Evolutionary conservation across 2,113 vertebrate species (phyloP).

Genomic region (Anhinga anhinga): DNA sequence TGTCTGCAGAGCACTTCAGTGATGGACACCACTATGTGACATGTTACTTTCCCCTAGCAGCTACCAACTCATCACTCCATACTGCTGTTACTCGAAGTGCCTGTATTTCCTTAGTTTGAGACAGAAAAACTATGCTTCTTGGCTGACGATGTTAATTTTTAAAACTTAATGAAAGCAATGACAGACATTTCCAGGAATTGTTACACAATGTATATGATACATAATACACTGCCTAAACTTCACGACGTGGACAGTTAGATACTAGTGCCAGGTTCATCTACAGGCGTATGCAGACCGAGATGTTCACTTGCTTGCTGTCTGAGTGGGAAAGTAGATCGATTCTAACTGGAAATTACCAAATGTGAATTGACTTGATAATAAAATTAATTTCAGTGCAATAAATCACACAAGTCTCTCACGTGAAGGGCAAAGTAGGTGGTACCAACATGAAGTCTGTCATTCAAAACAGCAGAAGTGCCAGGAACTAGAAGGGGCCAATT

Average conservation of each 20-base stretch:
- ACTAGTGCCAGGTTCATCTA: neutral
- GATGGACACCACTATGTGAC: neutral
- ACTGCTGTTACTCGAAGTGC: neutral
- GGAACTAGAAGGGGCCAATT: neutral
- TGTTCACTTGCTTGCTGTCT: slow-evolving; percentile 16
- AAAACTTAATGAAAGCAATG: neutral
- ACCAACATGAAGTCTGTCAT: neutral
- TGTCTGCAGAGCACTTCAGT: neutral
- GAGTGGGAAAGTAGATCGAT: neutral
- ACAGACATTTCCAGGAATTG: neutral
- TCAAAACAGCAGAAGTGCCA: neutral
- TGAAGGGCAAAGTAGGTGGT: neutral
- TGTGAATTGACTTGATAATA: neutral
- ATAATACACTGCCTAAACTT: neutral
- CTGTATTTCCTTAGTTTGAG: neutral
- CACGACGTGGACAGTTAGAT: neutral
- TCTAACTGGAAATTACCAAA: neutral
- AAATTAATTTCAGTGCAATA: neutral
- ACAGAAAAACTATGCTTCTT: neutral
- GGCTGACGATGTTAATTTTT: neutral
- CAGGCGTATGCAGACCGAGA: slow-evolving; percentile 2
- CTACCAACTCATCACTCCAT: neutral
- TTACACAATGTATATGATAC: neutral
- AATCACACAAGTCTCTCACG: neutral
- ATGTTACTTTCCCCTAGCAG: neutral